phyloP scores from a whole-genome alignment of 2,888 invertebrate species.

The Argynnis bischoffii region DNA sequence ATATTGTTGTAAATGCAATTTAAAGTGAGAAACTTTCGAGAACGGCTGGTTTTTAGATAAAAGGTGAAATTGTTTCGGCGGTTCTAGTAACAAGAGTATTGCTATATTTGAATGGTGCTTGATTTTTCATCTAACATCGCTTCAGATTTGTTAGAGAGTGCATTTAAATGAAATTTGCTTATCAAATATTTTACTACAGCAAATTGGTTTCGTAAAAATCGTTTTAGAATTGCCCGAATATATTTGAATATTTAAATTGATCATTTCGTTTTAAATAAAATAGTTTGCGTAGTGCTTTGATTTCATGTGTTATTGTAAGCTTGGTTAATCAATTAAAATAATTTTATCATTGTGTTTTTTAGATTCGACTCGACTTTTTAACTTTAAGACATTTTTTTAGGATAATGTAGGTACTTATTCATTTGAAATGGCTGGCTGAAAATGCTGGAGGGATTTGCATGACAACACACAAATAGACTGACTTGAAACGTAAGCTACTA shows the following conservation, averaged over 20 bases:
- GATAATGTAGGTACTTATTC: no score
- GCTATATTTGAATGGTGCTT: conserved; percentile 26
- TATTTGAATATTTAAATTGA: conserved; percentile 16
- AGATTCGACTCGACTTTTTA: no score
- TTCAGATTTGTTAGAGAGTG: conserved; percentile 27
- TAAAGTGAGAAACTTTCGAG: conserved; percentile 9
- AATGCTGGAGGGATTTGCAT: no score
- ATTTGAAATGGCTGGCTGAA: no score
- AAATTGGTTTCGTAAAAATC: conserved; percentile 24
- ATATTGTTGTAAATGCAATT: not conserved
- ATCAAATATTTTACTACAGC: conserved; percentile 32
- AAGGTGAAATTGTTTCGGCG: conserved; percentile 14
- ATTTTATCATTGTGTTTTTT: no score
- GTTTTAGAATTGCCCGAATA: conserved; percentile 14
- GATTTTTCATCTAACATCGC: conserved; percentile 28
- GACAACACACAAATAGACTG: no score
- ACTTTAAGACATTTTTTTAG: no score
- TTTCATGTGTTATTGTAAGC: not conserved
- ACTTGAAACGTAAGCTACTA: no score
- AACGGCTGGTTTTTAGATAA: conserved; percentile 1
- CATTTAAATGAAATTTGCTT: conserved; percentile 31
- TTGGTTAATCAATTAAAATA: no score
- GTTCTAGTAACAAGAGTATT: conserved; percentile 27
- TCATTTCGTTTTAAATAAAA: conserved; percentile 6
- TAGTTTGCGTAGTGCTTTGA: not conserved